Base-by-base conservation (phyloP, 1,140 invertebrate genomes). In the Pseudachorutes palmiensis region DNA sequence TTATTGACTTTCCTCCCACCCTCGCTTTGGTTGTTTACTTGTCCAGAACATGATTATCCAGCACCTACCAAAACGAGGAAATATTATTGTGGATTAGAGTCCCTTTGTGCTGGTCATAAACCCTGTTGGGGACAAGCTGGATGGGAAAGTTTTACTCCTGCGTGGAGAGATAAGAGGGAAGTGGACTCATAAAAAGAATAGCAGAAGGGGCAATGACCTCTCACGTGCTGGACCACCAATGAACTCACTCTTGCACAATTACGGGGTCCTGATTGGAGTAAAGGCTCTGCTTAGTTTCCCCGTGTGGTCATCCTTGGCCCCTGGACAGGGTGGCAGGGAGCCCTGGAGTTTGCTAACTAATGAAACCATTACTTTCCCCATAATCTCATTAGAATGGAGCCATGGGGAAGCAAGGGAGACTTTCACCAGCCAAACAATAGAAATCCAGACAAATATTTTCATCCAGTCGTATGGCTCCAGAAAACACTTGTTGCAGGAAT, bases 281-380 rank as follows among this genome's bases (percentile, higher is more conserved):
- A n/a, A n/a, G n/a, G n/a, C n/a, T n/a, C n/a, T n/a, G n/a, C n/a
- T n/a, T n/a, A n/a, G n/a, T n/a, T n/a, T n/a, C n/a, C n/a, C n/a
- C n/a, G n/a, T n/a, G n/a, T n/a, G n/a, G n/a, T n/a, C n/a, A n/a
- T n/a, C n/a, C n/a, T n/a, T n/a, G n/a, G n/a, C n/a, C n/a, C n/a
- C n/a, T n/a, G n/a, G n/a, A n/a, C n/a, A n/a, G n/a, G n/a, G n/a
- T n/a, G n/a, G n/a, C 36, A 45, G 19, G 36, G 9, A 12, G 36
- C 19, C 19, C 19, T 45, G 36, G 24, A 55, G 3, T 55, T n/a
- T n/a, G n/a, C 12, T 5, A 55, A 55, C 51, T 55, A 55, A 55
- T 55, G 51, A 55, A 55, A 14, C 51, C 51, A 55, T 55, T 55
- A 55, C 51, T 55, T 55, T 55, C 51, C 24, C 51, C 51, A 55